Evolutionary conservation across 2,797 vertebrate species (phyloP), one percentile per base, ranked within the genome.

Genomic region (Gymnothorax javanicus): DNA sequence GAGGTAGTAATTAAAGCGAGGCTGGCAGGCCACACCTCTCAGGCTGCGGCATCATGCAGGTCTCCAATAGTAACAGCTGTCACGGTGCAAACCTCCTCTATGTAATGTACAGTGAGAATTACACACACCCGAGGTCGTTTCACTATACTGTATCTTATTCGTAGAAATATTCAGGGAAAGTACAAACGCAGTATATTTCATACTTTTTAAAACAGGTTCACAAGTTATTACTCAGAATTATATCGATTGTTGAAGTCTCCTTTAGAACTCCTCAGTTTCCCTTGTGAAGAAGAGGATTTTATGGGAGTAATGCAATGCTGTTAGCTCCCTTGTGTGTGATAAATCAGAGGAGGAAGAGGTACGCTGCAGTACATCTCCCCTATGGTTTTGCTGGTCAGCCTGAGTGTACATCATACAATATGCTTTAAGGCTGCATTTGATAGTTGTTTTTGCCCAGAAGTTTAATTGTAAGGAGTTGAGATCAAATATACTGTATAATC

Each of bases 1-100:
- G 93, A 95, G 95, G 94, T 95, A 95, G 95, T 97, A 94, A 96
- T 96, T 96, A 96, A 94, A 93, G 93, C 92, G 90, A 84, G 92
- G 91, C 92, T 91, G 93, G 94, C 91, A 86, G 94, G 94, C 95
- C 94, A 93, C 95, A 92, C 92, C 87, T 84, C 57, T 7, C 15
- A 58, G 84, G 79, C 67, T 62, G 64, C 75, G 25, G 84, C 81
- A 3, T 77, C 67, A 83, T 64, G 69, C 23, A 25, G 33, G 62
- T 77, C 75, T 58, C 52, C 43, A 69, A 81, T 86, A 83, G 56
- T 84, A 82, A 83, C 75, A 69, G 17, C 77, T 82, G 84, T 58
- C 84, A 85, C 77, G 57, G 12, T 33, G 82, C 59, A 67, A 81
- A 75, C 13, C 58, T 64, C 67, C 3, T n/a, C 50, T 84, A 33